A percentile compares a stretch with the other conserved stretches of the same genome.
Evolutionary conservation across 2,797 vertebrate species (phyloP).

Genomic region (Sebastes oblongus): DNA sequence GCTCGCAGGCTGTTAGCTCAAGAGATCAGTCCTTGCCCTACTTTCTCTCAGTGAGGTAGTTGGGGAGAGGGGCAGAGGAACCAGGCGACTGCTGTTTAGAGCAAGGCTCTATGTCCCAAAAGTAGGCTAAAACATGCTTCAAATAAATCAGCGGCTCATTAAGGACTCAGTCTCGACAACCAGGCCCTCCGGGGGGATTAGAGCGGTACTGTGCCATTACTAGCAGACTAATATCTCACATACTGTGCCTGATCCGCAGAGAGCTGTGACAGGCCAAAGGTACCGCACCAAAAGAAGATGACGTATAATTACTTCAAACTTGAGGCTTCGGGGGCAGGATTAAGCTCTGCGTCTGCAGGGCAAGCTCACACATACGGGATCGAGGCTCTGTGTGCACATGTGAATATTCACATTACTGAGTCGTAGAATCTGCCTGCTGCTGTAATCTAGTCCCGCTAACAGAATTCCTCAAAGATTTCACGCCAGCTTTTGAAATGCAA

Average conservation of each 20-base stretch:
- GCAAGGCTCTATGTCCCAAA: slow-evolving; percentile 53
- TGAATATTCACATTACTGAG: slow-evolving; percentile 31
- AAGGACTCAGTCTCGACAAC: slow-evolving; percentile 43
- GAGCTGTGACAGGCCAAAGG: slow-evolving; percentile 32
- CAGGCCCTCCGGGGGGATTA: slow-evolving; percentile 48
- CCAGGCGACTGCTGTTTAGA: slow-evolving; percentile 48
- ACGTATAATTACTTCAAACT: slow-evolving; percentile 59
- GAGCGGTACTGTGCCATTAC: slow-evolving; percentile 27
- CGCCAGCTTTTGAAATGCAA: slow-evolving; percentile 42
- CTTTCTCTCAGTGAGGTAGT: slow-evolving; percentile 44
- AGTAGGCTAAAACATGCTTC: slow-evolving; percentile 68
- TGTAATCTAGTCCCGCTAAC: slow-evolving; percentile 14
- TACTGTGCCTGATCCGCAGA: slow-evolving; percentile 42
- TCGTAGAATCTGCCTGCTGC: background rate
- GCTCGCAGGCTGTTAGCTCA: slow-evolving; percentile 27
- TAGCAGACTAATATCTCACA: slow-evolving; percentile 46
- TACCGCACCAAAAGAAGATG: slow-evolving; percentile 27
- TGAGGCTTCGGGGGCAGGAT: slow-evolving; percentile 27
- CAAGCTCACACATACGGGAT: slow-evolving; percentile 31
- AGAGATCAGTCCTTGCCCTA: slow-evolving; percentile 50
- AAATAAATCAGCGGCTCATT: slow-evolving; percentile 76
- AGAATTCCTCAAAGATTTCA: slow-evolving; percentile 43
- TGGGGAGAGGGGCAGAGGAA: slow-evolving; percentile 28
- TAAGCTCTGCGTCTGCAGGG: slow-evolving; percentile 13
- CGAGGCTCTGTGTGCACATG: background rate